Conservation (phyloP, 2,797 vertebrate genomes). For the Oophaga sylvatica region DNA sequence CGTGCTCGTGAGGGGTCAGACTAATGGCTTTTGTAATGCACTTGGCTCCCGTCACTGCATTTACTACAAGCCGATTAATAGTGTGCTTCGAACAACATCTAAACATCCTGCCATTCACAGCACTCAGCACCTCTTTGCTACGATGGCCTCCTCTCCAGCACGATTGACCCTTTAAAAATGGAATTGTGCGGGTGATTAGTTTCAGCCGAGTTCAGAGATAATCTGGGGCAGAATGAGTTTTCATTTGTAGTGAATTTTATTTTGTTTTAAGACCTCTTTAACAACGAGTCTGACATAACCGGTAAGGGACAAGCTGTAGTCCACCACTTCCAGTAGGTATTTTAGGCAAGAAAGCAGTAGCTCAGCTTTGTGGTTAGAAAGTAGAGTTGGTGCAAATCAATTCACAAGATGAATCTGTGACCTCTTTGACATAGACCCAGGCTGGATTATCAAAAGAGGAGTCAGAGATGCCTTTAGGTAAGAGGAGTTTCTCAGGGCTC, state of each 20-base stretch:
- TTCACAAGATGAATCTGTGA: too few species aligned
- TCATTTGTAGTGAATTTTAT: background rate
- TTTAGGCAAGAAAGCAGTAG: background rate
- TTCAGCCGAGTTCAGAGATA: slow-evolving; percentile 15
- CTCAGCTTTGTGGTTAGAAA: too few species aligned
- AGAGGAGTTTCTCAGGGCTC: too few species aligned
- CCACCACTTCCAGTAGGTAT: background rate
- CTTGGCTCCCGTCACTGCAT: slow-evolving; percentile 52
- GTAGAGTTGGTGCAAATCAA: too few species aligned
- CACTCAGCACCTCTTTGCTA: slow-evolving; percentile 51
- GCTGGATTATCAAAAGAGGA: too few species aligned
- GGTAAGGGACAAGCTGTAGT: background rate
- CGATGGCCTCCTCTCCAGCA: slow-evolving; percentile 23
- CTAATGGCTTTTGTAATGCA: slow-evolving; percentile 62
- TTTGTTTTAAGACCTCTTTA: background rate
- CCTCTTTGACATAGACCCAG: too few species aligned
- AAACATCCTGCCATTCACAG: slow-evolving; percentile 59
- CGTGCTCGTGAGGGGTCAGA: slow-evolving; percentile 56
- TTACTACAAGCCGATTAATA: slow-evolving; percentile 56
- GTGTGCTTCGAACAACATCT: slow-evolving; percentile 54
- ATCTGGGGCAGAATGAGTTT: background rate
- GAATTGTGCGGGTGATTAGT: slow-evolving; percentile 14
- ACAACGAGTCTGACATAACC: background rate
- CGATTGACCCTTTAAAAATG: slow-evolving; percentile 23
- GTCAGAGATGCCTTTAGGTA: too few species aligned